phyloP scores from a whole-genome alignment of 2,888 invertebrate species.

The Chymomyza procnemis region DNA sequence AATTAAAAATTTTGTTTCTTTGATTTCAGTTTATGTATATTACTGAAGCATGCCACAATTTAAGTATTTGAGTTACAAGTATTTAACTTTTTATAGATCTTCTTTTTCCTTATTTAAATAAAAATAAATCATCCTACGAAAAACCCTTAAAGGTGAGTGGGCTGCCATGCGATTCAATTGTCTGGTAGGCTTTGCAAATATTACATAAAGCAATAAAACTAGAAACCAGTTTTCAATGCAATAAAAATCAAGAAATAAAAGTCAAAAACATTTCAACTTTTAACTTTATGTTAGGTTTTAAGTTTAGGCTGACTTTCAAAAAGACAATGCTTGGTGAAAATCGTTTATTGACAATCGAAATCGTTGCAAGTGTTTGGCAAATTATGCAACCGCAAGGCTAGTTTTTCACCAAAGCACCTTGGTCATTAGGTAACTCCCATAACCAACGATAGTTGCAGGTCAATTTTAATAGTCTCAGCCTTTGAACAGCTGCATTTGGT shows the following conservation, averaged over 20 bases:
- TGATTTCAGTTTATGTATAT: too few relatives aligned
- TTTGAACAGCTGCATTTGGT: constrained; percentile 15
- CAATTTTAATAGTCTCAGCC: constrained; percentile 33
- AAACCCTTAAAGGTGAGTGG: too few relatives aligned
- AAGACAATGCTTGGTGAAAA: neutral
- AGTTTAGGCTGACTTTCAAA: constrained; percentile 16
- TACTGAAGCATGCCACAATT: too few relatives aligned
- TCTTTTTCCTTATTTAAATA: too few relatives aligned
- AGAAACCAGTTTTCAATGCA: neutral
- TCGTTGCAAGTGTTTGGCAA: constrained; percentile 24
- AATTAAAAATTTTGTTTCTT: too few relatives aligned
- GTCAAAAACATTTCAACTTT: constrained; percentile 9
- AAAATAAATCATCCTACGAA: too few relatives aligned
- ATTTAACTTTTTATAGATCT: too few relatives aligned
- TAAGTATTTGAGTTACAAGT: too few relatives aligned
- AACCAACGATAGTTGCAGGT: constrained; percentile 7
- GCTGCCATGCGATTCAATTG: too few relatives aligned
- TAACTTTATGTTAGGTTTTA: constrained; percentile 15
- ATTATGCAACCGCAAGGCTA: neutral
- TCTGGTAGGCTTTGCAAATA: too few relatives aligned
- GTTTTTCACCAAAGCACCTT: neutral
- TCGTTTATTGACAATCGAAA: neutral
- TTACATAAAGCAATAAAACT: neutral
- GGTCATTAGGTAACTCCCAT: constrained; percentile 7
- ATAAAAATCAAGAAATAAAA: neutral